Conservation (phyloP, 2,888 invertebrate genomes). For the Eucera pruinosa region DNA sequence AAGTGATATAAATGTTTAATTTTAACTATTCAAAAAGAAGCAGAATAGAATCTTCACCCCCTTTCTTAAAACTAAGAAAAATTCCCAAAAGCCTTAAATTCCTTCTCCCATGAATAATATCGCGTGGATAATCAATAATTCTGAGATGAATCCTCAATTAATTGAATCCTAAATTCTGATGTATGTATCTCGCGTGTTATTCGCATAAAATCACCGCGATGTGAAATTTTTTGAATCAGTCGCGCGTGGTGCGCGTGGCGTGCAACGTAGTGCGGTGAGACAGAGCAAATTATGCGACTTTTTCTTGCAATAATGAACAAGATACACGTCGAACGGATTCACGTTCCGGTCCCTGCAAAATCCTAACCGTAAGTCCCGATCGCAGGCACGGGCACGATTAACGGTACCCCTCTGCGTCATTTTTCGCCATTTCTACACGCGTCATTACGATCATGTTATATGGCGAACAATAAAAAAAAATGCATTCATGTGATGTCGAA, state of each 20-base stretch:
- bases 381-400: conserved; percentile 6
- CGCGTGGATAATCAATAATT: no score
- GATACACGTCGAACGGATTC: conserved; percentile 8
- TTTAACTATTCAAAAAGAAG: no score
- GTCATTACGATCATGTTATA: background rate
- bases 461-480: no score
- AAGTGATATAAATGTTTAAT: no score
- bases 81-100: no score
- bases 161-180: no score
- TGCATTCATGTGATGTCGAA: background rate
- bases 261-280: conserved; percentile 63
- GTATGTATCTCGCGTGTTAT: no score
- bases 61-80: no score
- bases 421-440: background rate
- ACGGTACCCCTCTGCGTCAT: conserved; percentile 14
- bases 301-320: conserved; percentile 50
- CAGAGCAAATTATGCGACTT: conserved; percentile 68
- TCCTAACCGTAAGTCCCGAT: conserved; percentile 17
- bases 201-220: conserved; percentile 42
- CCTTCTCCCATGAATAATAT: no score
- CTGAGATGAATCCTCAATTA: no score
- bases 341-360: conserved; percentile 19
- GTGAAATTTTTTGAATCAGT: conserved; percentile 61
- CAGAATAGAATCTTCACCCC: no score
- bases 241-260: conserved; percentile 33